Base-by-base conservation (phyloP, 2,888 invertebrate genomes). In the Chaetoderma sp. region DNA sequence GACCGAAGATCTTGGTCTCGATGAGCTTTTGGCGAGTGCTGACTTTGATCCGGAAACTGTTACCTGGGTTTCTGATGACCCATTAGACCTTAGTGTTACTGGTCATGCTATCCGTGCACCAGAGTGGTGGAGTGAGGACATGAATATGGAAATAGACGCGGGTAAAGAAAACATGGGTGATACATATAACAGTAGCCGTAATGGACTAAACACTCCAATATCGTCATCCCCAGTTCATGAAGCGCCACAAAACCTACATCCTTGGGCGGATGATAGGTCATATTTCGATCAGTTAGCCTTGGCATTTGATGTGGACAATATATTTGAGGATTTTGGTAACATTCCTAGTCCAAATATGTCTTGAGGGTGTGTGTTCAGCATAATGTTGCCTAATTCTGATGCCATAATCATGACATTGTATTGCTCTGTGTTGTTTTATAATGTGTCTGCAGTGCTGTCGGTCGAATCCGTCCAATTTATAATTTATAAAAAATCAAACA, bases 21-120 rank as follows among this genome's bases (percentile, higher is more conserved):
- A 84, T 49, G 84, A 85, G 61, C 68, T 84, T 18, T 76, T 84
- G 52, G 74, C 78, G 52, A 65, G 63, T 27, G 71, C 71, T 10
- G 75, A 70, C 47, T 76, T 81, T 28, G 80, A 78, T 62, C 73
- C 75, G 32, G 72, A 73, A 18, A 75, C 69, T 23, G n/a, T n/a
- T n/a, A n/a, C n/a, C n/a, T n/a, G n/a, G n/a, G n/a, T n/a, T n/a
- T n/a, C n/a, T n/a, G 75, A 79, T 52, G 75, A 77, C 60, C 78
- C 83, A 18, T 67, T 83, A 44, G 84, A 85, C 72, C 73, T 86
- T 56, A 83, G 83, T 13, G 78, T 86, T 30, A 78, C 78, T 8
- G 86, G 86, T n/a, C 74, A 77, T 5, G 76, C 80, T n/a, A 84
- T 86, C 36, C 75, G 75, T 60, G 79, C 84, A 1, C 86, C 85